These are phyloP conservation scores for Pollenia angustigena DNA, from an alignment of 2,888 invertebrate genomes.

Conservation along the genomic window DNA sequence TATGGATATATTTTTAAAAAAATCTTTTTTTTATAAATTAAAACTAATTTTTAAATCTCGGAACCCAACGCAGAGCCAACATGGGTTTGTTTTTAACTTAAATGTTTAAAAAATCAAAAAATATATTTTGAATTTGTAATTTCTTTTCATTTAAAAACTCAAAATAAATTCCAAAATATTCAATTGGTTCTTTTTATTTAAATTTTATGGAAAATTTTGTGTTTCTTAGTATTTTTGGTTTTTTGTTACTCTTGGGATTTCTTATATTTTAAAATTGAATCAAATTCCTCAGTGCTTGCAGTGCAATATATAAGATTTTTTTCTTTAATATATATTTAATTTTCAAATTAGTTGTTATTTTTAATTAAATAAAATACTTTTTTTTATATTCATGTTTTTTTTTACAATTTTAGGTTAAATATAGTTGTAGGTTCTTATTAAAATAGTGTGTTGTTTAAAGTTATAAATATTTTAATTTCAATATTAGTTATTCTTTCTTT, in stretches of 20 bases:
- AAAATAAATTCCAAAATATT: too few species aligned
- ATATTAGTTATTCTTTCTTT: conserved; percentile 15
- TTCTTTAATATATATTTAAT: conserved; percentile 45
- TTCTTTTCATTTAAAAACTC: too few species aligned
- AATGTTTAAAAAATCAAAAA: background rate
- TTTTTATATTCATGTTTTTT: conserved; percentile 49
- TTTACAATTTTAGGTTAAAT: background rate
- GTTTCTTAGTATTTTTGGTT: conserved; percentile 73
- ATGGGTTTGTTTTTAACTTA: conserved; percentile 3
- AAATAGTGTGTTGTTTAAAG: conserved; percentile 38
- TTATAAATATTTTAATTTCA: conserved; percentile 30
- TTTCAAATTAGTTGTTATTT: conserved; percentile 13
- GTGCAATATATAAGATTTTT: conserved; percentile 79
- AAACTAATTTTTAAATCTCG: background rate
- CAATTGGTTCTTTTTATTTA: background rate
- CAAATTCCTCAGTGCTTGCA: conserved; percentile 85
- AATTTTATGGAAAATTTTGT: conserved; percentile 9
- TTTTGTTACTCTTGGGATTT: conserved; percentile 68
- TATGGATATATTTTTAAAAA: background rate
- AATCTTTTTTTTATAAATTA: background rate
- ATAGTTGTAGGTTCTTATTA: conserved; percentile 24
- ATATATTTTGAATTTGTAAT: too few species aligned
- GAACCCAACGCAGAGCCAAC: conserved; percentile 34
- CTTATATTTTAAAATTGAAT: conserved; percentile 81
- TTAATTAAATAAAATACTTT: conserved; percentile 18